Evolutionary conservation across 92 coral and sea anemone species (phyloP), one percentile per base, ranked within the genome.

Genomic region (Palythoa grandiflora): DNA sequence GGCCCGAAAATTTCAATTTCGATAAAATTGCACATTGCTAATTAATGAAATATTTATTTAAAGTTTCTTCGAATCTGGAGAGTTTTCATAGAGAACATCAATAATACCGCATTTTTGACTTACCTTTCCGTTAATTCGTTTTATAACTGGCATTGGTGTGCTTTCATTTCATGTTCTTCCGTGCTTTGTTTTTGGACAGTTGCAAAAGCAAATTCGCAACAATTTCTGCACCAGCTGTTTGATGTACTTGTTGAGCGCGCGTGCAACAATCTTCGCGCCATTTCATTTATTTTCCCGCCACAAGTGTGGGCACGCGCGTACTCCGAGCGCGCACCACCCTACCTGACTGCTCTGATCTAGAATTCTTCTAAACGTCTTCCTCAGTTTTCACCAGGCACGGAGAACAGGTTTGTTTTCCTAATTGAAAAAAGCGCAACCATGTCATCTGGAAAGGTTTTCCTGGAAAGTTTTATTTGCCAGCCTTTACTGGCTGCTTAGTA

Each of bases 251-350:
- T 38, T 10, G 15, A 73, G 19, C 12, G 65, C 19, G 12, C n/a
- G 3, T 39, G 19, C 65, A 28, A 52, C 13, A 20, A 11, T 50
- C 51, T 76, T 76, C 80, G 80, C 80, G 80, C 80, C 80, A 50
- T 52, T 76, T 51, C 2, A 47, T 47, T 11, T 9, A 38, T 75
- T 47, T 75, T 70, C 79, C 79, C 79, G 79, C 79, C 79, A 48
- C 14, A 48, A 9, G 59, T 10, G 9, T 5, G 28, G 28, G 28
- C 28, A 28, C 28, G 28, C 28, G 28, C 28, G 28, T 28, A 28
- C 28, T 28, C 28, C 28, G 28, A 28, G 0, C 65, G 17, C 65
- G 13, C 65, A 57, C 63, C 50, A 44, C 50, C 7, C 50, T 28
- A 44, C 50, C 50, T 28, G 28, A 28, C 0, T 28, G 28, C 28